These are phyloP conservation scores for Heliconius himera DNA, from an alignment of 1,140 invertebrate genomes.

Conservation along the genomic window DNA sequence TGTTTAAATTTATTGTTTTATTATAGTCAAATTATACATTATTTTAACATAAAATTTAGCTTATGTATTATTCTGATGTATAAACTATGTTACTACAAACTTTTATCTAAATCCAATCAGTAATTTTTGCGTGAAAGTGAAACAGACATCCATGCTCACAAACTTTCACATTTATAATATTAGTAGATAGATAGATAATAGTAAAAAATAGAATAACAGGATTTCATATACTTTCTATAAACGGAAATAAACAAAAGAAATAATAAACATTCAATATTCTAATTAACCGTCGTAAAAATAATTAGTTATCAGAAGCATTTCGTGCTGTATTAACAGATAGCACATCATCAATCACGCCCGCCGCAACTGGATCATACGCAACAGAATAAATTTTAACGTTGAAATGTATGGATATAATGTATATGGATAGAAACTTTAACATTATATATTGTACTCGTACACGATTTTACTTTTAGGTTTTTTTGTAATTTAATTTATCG, in stretches of 20 bases:
- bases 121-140: not conserved
- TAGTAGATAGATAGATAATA: too few relatives aligned
- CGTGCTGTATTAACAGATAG: constrained; percentile 12
- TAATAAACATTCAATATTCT: not conserved
- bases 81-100: too few relatives aligned
- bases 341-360: constrained; percentile 21
- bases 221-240: not conserved
- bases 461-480: not conserved
- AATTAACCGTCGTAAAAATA: constrained; percentile 19
- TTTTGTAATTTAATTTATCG: too few relatives aligned
- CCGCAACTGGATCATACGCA: constrained; percentile 21
- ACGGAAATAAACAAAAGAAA: not conserved
- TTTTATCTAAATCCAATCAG: not conserved
- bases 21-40: too few relatives aligned
- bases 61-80: too few relatives aligned
- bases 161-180: too few relatives aligned
- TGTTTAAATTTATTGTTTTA: too few relatives aligned
- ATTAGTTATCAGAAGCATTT: constrained; percentile 18
- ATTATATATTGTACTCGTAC: not conserved
- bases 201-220: too few relatives aligned
- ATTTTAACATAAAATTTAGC: too few relatives aligned
- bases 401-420: not conserved
- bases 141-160: too few relatives aligned
- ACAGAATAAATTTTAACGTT: constrained; percentile 8
- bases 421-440: not conserved